These are phyloP conservation scores for Hypercompe scribonia DNA, from an alignment of 2,888 invertebrate species.

Conservation along the genomic window DNA sequence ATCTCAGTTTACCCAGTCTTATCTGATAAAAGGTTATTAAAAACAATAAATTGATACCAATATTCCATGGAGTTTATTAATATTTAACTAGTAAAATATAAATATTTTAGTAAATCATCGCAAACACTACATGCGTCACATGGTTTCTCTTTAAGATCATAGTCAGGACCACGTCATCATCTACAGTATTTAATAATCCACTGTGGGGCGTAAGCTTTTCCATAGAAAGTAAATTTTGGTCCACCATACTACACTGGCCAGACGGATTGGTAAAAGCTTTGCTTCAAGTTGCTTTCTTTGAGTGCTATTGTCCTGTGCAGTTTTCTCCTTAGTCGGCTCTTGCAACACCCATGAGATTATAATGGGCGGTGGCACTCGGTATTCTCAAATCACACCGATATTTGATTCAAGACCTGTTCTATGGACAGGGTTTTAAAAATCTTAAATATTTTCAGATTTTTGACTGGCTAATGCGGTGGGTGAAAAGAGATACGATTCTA, in stretches of 20 bases:
- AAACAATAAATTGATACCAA: neutral
- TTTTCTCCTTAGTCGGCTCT: no score
- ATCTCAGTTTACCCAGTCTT: neutral
- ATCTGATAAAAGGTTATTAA: neutral
- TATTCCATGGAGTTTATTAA: neutral
- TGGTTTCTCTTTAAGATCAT: neutral
- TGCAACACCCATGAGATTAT: no score
- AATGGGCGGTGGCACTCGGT: no score
- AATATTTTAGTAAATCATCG: no score
- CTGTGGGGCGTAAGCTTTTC: no score
- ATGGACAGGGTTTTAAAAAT: neutral
- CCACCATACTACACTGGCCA: no score
- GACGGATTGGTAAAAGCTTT: no score
- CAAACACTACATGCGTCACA: neutral
- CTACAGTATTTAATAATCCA: no score
- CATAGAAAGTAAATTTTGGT: no score
- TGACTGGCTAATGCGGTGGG: conserved; percentile 98
- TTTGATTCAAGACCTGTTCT: neutral
- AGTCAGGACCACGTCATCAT: neutral
- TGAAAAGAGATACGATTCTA: conserved; percentile 91
- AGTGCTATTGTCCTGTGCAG: no score
- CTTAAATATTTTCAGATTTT: conserved; percentile 89
- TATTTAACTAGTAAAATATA: neutral
- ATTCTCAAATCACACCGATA: no score
- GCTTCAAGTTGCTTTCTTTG: no score